These are phyloP conservation scores for Argentina silus DNA, from an alignment of 2,797 vertebrate genomes.

Conservation along the genomic window DNA sequence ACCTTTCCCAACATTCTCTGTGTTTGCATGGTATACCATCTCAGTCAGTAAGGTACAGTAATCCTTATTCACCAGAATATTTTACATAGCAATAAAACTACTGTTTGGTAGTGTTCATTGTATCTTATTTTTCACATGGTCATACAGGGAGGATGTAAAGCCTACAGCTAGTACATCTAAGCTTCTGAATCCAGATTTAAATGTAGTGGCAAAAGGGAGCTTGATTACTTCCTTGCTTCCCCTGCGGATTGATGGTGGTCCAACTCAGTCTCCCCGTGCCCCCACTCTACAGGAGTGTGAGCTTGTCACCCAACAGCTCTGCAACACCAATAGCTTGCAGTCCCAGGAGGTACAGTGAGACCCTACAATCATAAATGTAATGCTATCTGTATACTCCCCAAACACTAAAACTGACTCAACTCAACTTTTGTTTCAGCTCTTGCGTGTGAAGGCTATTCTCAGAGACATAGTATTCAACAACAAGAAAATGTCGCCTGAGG, in stretches of 20 bases:
- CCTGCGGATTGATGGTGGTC: slow-evolving; percentile 42
- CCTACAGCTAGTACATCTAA: not conserved
- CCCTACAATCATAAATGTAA: not conserved
- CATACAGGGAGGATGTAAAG: not conserved
- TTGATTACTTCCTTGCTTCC: slow-evolving; percentile 49
- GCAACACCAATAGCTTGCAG: slow-evolving; percentile 69
- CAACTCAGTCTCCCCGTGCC: slow-evolving; percentile 53
- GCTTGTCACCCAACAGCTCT: slow-evolving; percentile 70
- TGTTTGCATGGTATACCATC: not conserved
- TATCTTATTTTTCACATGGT: not conserved
- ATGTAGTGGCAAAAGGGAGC: not conserved
- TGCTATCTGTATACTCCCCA: not conserved
- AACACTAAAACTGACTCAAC: not conserved
- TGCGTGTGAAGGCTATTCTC: slow-evolving; percentile 62
- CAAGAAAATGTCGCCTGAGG: slow-evolving; percentile 47
- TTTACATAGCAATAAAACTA: not conserved
- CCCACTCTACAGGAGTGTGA: slow-evolving; percentile 70
- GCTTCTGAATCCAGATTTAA: not conserved
- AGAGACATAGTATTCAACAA: slow-evolving; percentile 51
- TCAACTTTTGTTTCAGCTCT: slow-evolving; percentile 55
- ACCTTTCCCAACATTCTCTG: not conserved
- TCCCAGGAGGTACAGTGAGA: slow-evolving; percentile 70
- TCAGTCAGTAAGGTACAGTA: not conserved
- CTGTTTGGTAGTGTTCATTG: not conserved
- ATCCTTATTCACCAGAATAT: not conserved